A percentile compares a stretch with the other conserved stretches of the same genome.
Evolutionary conservation across 2,113 vertebrate genomes (phyloP).

Genomic region (Panthera tigris): DNA sequence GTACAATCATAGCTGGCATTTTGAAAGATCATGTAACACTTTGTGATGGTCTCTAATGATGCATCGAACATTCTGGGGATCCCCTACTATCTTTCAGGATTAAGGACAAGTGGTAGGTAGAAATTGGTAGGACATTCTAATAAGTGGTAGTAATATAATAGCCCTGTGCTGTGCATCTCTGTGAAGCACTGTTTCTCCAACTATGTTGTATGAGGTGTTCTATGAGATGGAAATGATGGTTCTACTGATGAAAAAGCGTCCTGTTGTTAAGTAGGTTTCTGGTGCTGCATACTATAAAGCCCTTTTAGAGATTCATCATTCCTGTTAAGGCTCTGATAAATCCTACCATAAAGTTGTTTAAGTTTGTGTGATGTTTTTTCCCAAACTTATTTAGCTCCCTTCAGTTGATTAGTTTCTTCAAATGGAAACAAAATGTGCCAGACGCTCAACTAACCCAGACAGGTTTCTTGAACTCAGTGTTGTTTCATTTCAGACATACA

Average conservation of each 20-base stretch:
- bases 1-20: background rate
- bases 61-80: background rate
- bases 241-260: background rate
- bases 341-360: slow-evolving; percentile 23
- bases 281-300: background rate
- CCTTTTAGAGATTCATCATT: slow-evolving; percentile 10
- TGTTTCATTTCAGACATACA: background rate
- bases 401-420: background rate
- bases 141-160: slow-evolving; percentile 34
- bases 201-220: background rate
- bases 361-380: background rate
- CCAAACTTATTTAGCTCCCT: slow-evolving; percentile 7
- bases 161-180: background rate
- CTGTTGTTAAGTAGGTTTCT: background rate
- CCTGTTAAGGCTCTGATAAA: slow-evolving; percentile 23
- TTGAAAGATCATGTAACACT: slow-evolving; percentile 8
- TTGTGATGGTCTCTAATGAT: background rate
- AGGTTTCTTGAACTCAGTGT: background rate
- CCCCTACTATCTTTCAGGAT: background rate
- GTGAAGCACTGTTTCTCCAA: background rate
- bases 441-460: slow-evolving; percentile 25
- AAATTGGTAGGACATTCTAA: slow-evolving; percentile 48
- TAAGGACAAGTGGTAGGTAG: slow-evolving; percentile 20
- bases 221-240: background rate
- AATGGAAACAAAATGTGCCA: slow-evolving; percentile 37